phyloP scores from a whole-genome alignment of 2,113 vertebrate species.

The Alethe diademata region DNA sequence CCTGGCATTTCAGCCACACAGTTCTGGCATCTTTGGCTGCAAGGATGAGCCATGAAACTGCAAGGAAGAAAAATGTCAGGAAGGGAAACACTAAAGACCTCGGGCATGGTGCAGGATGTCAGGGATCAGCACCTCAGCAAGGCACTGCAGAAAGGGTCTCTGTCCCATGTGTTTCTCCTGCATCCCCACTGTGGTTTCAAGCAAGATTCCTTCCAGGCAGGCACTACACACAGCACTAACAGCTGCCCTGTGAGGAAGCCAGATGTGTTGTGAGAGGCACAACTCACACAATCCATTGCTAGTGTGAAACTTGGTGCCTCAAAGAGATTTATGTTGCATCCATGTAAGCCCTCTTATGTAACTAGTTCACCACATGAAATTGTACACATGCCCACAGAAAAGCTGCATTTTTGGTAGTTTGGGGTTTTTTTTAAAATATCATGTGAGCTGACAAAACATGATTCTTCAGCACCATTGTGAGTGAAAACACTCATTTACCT shows the following conservation, averaged over 20 bases:
- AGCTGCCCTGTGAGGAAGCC: not conserved
- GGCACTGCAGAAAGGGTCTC: not conserved
- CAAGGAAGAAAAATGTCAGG: not conserved
- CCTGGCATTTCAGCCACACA: not conserved
- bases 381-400: not conserved
- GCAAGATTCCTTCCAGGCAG: not conserved
- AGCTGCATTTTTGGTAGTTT: not conserved
- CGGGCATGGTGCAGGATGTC: not conserved
- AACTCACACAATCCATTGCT: not conserved
- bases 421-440: not conserved
- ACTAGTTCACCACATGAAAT: not conserved
- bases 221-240: not conserved
- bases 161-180: rapidly evolving
- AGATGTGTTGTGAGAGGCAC: not conserved
- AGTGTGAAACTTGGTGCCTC: not conserved
- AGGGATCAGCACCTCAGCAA: not conserved
- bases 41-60: not conserved
- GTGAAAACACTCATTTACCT: conserved; percentile 19
- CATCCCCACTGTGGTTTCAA: not conserved
- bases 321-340: not conserved
- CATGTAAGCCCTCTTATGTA: rapidly evolving
- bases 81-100: not conserved
- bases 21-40: not conserved
- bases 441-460: not conserved
- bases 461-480: not conserved